phyloP scores from a whole-genome alignment of 2,888 invertebrate species.

The Ennomos erosarius region DNA sequence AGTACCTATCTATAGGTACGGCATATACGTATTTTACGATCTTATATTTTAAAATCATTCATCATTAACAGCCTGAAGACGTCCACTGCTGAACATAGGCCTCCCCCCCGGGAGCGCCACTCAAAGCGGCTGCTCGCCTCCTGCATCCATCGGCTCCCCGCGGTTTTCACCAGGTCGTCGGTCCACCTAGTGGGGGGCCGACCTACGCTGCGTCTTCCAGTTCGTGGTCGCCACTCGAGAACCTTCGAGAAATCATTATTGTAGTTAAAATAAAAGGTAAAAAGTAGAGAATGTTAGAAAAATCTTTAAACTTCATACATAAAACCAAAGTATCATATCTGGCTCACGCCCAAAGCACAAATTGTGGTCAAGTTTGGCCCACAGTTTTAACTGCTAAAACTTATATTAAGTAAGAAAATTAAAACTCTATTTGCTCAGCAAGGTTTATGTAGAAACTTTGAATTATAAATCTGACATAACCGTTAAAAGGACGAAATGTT shows the following conservation, averaged over 20 bases:
- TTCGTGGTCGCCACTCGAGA: too few species aligned
- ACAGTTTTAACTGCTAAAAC: constrained; percentile 31
- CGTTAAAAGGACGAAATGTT: constrained; percentile 35
- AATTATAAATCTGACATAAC: constrained; percentile 38
- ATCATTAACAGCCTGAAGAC: too few species aligned
- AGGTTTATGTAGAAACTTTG: constrained; percentile 31
- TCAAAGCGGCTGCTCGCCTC: too few species aligned
- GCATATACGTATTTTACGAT: too few species aligned
- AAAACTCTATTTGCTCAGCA: constrained; percentile 31
- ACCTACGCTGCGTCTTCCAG: too few species aligned
- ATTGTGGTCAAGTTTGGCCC: constrained; percentile 33
- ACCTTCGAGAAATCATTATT: background rate
- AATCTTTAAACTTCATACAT: constrained; percentile 25
- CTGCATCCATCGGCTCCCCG: too few species aligned
- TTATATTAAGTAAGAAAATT: constrained; percentile 33
- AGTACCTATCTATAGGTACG: too few species aligned
- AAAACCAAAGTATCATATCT: constrained; percentile 32
- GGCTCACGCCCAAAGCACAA: constrained; percentile 31
- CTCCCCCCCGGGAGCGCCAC: too few species aligned
- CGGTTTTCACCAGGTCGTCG: too few species aligned
- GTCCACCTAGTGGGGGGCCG: too few species aligned
- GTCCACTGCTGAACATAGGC: too few species aligned
- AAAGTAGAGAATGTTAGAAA: constrained; percentile 21
- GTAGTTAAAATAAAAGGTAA: constrained; percentile 8
- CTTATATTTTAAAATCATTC: too few species aligned